These are phyloP conservation scores for Diachasma alloeum DNA, from an alignment of 1,140 invertebrate species.

Conservation along the genomic window DNA sequence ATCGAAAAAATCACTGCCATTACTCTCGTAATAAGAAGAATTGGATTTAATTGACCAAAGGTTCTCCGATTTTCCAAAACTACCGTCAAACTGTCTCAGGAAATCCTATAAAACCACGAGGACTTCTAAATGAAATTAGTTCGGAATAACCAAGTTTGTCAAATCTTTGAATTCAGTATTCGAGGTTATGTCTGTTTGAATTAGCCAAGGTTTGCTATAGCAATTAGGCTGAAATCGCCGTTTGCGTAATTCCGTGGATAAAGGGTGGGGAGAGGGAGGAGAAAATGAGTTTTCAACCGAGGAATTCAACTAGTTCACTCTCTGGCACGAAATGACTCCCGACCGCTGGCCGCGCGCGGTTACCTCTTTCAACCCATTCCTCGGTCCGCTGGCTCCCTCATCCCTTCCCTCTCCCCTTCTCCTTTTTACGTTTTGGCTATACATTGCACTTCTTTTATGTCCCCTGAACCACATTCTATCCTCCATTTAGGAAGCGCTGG, in stretches of 20 bases:
- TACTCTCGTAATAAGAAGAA: background rate
- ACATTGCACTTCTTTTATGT: conserved; percentile 10
- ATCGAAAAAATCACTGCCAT: background rate
- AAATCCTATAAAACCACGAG: background rate
- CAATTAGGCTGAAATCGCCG: conserved; percentile 8
- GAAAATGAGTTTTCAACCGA: conserved; percentile 5
- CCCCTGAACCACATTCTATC: background rate
- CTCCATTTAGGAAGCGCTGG: background rate
- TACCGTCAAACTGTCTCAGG: background rate
- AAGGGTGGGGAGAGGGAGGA: background rate
- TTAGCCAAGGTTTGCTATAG: background rate
- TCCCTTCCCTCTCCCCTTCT: background rate
- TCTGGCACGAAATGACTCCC: conserved; percentile 4
- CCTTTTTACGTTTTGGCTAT: background rate
- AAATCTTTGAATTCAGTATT: background rate
- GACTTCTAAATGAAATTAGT: background rate
- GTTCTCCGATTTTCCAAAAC: background rate
- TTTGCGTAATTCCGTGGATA: conserved; percentile 1
- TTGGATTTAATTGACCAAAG: background rate
- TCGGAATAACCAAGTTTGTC: background rate
- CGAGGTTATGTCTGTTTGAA: background rate
- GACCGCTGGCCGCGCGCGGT: background rate
- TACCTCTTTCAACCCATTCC: background rate
- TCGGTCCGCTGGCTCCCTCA: background rate
- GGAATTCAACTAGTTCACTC: conserved; percentile 9